Conservation (phyloP, 2,888 invertebrate species). For the Anagyrus pseudococci region DNA sequence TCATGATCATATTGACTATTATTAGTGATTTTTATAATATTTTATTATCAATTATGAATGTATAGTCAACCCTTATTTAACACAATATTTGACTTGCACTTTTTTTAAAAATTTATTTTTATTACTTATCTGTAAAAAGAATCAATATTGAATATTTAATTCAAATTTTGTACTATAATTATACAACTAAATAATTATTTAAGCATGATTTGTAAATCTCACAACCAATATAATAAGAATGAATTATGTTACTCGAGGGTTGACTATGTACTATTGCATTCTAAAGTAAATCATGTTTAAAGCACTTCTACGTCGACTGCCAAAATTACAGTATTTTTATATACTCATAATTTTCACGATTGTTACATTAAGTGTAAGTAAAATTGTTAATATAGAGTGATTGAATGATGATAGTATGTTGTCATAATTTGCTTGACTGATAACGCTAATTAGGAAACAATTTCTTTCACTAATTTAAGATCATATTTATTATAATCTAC, state of each 20-base stretch:
- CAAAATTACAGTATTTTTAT: conserved; percentile 19
- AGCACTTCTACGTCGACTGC: conserved; percentile 15
- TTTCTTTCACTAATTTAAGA: conserved; percentile 7
- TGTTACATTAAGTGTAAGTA: conserved; percentile 18
- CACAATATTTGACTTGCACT: too few species aligned
- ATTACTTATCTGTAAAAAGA: too few species aligned
- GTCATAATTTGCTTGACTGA: conserved; percentile 19
- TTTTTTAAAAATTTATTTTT: too few species aligned
- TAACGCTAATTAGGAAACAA: conserved; percentile 13
- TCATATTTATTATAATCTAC: conserved; percentile 4
- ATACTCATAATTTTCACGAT: conserved; percentile 11
- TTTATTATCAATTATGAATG: too few species aligned
- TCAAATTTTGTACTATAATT: too few species aligned
- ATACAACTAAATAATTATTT: too few species aligned
- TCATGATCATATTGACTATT: conserved; percentile 13
- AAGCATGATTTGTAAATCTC: too few species aligned
- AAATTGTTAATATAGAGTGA: conserved; percentile 25
- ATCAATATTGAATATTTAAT: too few species aligned
- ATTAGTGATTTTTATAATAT: conserved; percentile 20
- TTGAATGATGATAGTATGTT: conserved; percentile 14
- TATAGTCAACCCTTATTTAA: too few species aligned
- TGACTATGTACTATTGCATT: too few species aligned
- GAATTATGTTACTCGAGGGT: too few species aligned
- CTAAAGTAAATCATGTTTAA: background rate
- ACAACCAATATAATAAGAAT: too few species aligned